Conservation (phyloP, 2,113 vertebrate species). For the Martes martes region DNA sequence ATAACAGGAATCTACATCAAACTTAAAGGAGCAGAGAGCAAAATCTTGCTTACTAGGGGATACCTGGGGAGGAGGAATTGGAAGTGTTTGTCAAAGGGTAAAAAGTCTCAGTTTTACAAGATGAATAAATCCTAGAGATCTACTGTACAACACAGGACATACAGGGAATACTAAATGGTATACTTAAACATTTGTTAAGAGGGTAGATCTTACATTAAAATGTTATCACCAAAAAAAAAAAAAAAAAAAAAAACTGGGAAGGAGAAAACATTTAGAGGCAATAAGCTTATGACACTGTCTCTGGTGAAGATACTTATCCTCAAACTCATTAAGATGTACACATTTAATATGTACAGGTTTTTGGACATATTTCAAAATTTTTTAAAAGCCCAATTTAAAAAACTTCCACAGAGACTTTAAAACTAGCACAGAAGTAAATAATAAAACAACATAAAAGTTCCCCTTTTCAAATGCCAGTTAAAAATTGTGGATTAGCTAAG, state of each 20-base stretch:
- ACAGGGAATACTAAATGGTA: background rate
- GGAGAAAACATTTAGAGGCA: background rate
- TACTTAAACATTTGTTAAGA: background rate
- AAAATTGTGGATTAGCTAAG: background rate
- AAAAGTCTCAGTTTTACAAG: background rate
- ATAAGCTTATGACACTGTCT: background rate
- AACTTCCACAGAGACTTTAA: background rate
- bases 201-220: background rate
- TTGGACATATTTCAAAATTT: background rate
- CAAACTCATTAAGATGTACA: background rate
- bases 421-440: background rate
- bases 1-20: background rate
- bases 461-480: background rate
- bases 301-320: background rate
- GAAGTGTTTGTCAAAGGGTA: background rate
- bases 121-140: background rate
- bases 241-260: background rate
- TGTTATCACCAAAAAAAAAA: background rate
- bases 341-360: background rate
- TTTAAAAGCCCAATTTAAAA: background rate
- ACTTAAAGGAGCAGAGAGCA: background rate
- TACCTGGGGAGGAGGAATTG: background rate
- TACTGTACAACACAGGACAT: background rate
- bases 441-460: background rate
- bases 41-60: background rate